Conservation (phyloP, 2,113 vertebrate genomes). For the Cynopterus brachyotis region DNA sequence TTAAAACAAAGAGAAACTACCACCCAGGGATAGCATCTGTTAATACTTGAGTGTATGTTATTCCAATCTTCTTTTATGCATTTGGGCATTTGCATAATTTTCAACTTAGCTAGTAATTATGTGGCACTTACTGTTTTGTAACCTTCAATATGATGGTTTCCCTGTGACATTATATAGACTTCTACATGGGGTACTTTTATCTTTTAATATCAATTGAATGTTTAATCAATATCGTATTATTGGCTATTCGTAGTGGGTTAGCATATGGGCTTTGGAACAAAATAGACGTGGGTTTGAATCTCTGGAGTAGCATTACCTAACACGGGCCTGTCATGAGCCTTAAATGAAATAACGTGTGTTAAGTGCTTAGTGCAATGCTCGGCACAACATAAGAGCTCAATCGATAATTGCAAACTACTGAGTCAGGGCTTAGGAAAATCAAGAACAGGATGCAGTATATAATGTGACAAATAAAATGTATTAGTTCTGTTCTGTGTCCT, state of each 20-base stretch:
- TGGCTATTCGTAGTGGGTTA: conserved; percentile 13
- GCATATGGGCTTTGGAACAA: neutral
- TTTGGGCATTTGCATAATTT: conserved; percentile 64
- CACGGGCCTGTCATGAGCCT: neutral
- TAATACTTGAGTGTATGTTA: conserved; percentile 51
- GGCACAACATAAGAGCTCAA: neutral
- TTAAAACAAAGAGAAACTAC: conserved; percentile 1
- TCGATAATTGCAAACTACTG: conserved; percentile 42
- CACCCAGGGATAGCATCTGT: conserved; percentile 24
- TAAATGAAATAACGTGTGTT: conserved; percentile 49
- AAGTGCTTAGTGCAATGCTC: neutral
- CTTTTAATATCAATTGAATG: conserved; percentile 31
- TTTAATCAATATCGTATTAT: conserved; percentile 39
- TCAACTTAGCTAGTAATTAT: conserved; percentile 57
- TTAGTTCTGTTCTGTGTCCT: neutral
- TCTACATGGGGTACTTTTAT: conserved; percentile 9
- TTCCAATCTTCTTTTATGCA: conserved; percentile 26
- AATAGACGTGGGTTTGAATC: conserved; percentile 1
- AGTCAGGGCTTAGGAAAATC: conserved; percentile 47
- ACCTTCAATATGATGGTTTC: conserved; percentile 35
- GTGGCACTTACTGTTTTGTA: conserved; percentile 44
- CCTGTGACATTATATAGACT: conserved; percentile 26
- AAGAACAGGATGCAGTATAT: conserved; percentile 17
- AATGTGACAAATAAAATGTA: neutral
- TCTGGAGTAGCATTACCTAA: conserved; percentile 4